Conservation (phyloP, 2,113 vertebrate species). For the Vidua macroura region DNA sequence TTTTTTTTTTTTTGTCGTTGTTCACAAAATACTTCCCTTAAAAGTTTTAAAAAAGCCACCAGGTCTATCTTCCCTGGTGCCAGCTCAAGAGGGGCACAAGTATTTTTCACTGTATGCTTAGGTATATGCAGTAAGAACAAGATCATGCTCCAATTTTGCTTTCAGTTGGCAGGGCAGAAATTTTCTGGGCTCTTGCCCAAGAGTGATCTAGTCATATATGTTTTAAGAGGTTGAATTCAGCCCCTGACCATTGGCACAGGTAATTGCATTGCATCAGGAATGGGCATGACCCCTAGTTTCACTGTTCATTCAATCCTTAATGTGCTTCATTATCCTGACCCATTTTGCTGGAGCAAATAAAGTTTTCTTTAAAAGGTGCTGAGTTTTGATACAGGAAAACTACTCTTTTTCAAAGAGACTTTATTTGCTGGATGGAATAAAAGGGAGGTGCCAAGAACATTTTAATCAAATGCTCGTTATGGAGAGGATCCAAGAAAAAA, state of each 20-base stretch:
- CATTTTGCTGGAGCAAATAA: neutral
- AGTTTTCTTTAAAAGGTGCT: neutral
- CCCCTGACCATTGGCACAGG: neutral
- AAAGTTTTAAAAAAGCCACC: neutral
- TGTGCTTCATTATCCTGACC: neutral
- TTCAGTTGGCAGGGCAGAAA: neutral
- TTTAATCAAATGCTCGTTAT: slow-evolving; percentile 54
- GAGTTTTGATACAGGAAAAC: neutral
- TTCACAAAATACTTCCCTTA: neutral
- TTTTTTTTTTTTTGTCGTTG: neutral
- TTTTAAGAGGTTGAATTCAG: neutral
- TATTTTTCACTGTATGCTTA: neutral
- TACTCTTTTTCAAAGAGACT: neutral
- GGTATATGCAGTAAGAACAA: neutral
- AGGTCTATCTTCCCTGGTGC: neutral
- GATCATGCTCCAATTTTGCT: neutral
- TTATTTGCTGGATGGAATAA: slow-evolving; percentile 28
- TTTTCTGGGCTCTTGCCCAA: neutral
- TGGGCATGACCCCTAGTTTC: neutral
- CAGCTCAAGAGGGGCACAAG: neutral
- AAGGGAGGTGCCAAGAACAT: slow-evolving; percentile 31
- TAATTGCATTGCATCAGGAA: neutral
- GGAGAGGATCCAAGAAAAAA: slow-evolving; percentile 31
- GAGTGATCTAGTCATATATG: neutral
- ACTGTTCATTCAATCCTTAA: neutral